phyloP scores from a whole-genome alignment of 2,888 invertebrate species.

The Leptopilina drosophilae region DNA sequence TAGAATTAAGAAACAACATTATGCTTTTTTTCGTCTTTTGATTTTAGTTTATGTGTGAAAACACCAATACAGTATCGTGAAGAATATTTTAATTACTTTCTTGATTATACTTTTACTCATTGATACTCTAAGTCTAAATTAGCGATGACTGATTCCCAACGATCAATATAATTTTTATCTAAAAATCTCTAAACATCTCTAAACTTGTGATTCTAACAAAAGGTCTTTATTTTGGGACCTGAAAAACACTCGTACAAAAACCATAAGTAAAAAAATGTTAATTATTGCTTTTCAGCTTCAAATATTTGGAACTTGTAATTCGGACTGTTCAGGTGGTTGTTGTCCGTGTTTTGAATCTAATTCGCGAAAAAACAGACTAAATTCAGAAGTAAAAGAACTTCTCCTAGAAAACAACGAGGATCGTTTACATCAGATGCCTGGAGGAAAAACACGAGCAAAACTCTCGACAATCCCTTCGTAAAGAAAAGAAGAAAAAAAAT shows the following conservation, averaged over 20 bases:
- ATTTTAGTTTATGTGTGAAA: no score
- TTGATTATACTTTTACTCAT: not conserved
- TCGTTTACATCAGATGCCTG: conserved; percentile 13
- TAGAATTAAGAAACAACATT: not conserved
- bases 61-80: no score
- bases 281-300: no score
- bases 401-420: conserved; percentile 22
- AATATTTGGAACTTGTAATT: no score
- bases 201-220: no score
- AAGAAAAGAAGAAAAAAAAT: not conserved
- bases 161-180: no score
- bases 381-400: not conserved
- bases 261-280: no score
- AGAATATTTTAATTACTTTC: not conserved
- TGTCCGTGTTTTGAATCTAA: not conserved
- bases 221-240: no score
- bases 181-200: no score
- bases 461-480: not conserved
- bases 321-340: not conserved
- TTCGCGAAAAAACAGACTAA: conserved; percentile 8
- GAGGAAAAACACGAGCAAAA: not conserved
- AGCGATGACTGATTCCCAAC: no score
- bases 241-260: no score
- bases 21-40: not conserved
- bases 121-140: no score